These are phyloP conservation scores for Cyclopterus lumpus DNA, from an alignment of 2,797 vertebrate species.

Conservation along the genomic window DNA sequence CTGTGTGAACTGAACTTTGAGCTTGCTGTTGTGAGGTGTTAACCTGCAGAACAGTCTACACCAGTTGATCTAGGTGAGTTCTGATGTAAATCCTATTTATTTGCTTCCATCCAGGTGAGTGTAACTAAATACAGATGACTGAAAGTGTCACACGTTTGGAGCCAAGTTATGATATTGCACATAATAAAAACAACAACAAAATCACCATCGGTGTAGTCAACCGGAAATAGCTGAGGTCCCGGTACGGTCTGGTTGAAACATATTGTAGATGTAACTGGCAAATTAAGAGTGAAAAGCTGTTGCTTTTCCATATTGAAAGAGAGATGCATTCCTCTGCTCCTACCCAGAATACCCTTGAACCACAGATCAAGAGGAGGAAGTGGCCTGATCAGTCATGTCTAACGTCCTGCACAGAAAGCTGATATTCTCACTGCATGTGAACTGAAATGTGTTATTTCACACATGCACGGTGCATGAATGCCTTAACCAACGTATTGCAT, in stretches of 20 bases:
- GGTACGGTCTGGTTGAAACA: neutral
- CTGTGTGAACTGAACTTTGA: neutral
- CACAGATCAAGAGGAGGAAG: constrained; percentile 26
- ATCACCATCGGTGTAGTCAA: neutral
- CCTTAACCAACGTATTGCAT: neutral
- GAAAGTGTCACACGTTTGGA: neutral
- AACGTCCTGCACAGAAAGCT: neutral
- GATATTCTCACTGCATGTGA: neutral
- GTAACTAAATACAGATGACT: neutral
- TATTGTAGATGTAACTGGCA: constrained; percentile 8
- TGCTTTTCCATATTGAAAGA: constrained; percentile 32
- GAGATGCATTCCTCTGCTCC: constrained; percentile 18
- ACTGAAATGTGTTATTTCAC: neutral
- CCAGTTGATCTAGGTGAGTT: neutral
- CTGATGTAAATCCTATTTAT: neutral
- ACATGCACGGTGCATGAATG: too few species aligned
- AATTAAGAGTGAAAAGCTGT: constrained; percentile 9
- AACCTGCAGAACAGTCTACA: neutral
- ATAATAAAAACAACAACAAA: neutral
- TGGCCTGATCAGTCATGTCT: constrained; percentile 11
- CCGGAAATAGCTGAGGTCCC: neutral
- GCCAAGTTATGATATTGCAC: neutral
- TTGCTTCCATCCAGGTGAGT: neutral
- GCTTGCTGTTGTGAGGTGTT: neutral
- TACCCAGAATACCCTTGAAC: constrained; percentile 26